Conservation (phyloP, 2,113 vertebrate species). For the Gorsachius goisagi region DNA sequence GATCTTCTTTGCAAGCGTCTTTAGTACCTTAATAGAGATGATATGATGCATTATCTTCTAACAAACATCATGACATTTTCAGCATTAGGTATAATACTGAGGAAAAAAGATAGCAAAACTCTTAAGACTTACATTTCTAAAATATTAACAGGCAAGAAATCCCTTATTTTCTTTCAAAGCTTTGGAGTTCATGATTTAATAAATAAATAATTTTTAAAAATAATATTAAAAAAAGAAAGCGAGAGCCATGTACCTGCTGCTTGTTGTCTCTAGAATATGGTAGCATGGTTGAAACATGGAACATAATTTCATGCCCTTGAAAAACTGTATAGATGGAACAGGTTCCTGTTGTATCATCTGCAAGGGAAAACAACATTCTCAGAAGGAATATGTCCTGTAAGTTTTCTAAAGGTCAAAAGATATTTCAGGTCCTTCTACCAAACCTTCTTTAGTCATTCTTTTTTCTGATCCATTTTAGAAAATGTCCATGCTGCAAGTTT, state of each 20-base stretch:
- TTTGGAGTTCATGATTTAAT: not conserved
- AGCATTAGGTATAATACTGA: not conserved
- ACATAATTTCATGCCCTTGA: constrained; percentile 99
- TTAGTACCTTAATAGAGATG: not conserved
- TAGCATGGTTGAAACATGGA: constrained; percentile 97
- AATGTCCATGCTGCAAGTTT: accelerated
- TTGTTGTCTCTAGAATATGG: constrained; percentile 98
- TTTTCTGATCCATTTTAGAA: not conserved
- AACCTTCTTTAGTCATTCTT: not conserved
- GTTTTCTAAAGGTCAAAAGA: not conserved
- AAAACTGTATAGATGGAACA: constrained; percentile 95
- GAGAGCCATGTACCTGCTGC: constrained; percentile 83
- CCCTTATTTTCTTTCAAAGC: not conserved
- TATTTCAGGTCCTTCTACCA: not conserved
- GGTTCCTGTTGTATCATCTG: constrained; percentile 96
- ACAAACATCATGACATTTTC: not conserved
- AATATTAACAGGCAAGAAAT: not conserved
- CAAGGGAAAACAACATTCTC: constrained; percentile 13
- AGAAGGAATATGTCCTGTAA: not conserved
- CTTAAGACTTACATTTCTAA: not conserved
- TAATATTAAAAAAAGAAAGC: not conserved
- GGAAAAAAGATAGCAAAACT: not conserved
- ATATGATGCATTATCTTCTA: not conserved
- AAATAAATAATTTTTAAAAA: not conserved
- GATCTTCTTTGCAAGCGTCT: not conserved